Conservation (phyloP, 2,797 vertebrate species). For the Pogonophryne albipinna region DNA sequence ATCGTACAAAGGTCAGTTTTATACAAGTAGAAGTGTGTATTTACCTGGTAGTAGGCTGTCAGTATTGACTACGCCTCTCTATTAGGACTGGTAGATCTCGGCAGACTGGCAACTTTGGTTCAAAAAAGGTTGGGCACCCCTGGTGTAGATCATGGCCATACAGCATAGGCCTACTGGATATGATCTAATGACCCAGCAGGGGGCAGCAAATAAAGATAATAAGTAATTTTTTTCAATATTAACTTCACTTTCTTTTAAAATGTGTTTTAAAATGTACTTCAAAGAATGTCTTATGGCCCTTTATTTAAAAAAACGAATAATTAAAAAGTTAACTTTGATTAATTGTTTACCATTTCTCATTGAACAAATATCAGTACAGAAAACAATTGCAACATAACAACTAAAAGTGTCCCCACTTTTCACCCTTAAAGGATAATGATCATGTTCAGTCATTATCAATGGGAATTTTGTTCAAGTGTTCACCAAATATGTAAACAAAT, state of each 20-base stretch:
- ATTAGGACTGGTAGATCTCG: no score
- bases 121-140: no score
- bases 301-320: no score
- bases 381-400: not conserved
- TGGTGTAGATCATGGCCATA: not conserved
- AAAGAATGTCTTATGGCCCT: not conserved
- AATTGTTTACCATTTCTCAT: not conserved
- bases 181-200: conserved; percentile 4
- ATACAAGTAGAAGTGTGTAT: no score
- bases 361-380: not conserved
- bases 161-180: not conserved
- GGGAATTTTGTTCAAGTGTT: not conserved
- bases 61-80: no score
- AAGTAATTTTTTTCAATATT: not conserved
- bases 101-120: no score
- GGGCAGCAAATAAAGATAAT: conserved; percentile 7
- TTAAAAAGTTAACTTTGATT: no score
- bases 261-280: not conserved
- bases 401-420: not conserved
- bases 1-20: no score
- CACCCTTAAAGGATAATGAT: not conserved
- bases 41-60: no score
- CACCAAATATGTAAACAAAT: not conserved
- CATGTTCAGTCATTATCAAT: not conserved
- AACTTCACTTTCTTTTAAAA: not conserved